Percentiles rank a stretch among this genome's conserved stretches.
Evolutionary conservation across 2,797 vertebrate species (phyloP).

Genomic region (Amniataba percoides): DNA sequence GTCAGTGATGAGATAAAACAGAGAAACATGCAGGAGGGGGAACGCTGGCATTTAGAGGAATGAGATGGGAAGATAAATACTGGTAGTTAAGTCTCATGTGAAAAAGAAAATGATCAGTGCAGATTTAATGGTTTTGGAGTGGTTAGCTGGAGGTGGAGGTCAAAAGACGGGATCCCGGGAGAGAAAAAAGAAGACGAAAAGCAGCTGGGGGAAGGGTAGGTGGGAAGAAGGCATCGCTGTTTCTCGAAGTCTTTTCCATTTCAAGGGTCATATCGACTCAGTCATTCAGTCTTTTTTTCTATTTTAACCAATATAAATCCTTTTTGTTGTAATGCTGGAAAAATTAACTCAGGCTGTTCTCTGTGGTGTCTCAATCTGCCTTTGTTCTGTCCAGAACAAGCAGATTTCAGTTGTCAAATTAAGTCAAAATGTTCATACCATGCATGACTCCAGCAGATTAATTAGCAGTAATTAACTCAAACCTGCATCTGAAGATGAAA

Average conservation of each 20-base stretch:
- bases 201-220: not conserved
- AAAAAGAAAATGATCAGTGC: slow-evolving; percentile 15
- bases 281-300: not conserved
- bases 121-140: not conserved
- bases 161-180: not conserved
- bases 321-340: not conserved
- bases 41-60: slow-evolving; percentile 15
- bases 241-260: not conserved
- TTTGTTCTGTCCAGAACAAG: not conserved
- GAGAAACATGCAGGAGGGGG: not conserved
- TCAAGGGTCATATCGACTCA: not conserved
- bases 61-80: slow-evolving; percentile 21
- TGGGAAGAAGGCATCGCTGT: not conserved
- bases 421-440: not conserved
- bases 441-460: not conserved
- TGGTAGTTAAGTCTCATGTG: not conserved
- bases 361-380: not conserved
- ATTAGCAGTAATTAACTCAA: slow-evolving; percentile 9
- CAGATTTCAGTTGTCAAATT: not conserved
- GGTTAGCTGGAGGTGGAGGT: not conserved
- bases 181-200: not conserved
- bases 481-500: not conserved
- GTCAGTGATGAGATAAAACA: slow-evolving; percentile 16
- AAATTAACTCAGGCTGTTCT: not conserved
- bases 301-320: not conserved